A percentile compares a stretch with the other conserved stretches of the same genome.
These are phyloP conservation scores for Pangasius djambal DNA, from an alignment of 2,797 vertebrate species.

Conservation along the genomic window DNA sequence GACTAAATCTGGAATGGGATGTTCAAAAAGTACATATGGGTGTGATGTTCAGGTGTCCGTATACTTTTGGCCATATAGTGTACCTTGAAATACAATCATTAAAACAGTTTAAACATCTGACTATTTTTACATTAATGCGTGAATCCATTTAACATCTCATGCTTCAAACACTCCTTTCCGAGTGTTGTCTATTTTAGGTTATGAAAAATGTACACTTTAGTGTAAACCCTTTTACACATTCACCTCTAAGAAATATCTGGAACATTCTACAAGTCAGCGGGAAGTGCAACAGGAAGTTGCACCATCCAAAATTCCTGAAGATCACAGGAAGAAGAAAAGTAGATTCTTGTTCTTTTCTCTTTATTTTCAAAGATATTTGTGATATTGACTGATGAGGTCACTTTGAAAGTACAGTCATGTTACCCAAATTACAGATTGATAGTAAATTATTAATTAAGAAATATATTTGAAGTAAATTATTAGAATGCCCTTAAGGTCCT, in stretches of 20 bases:
- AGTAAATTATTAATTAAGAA: neutral
- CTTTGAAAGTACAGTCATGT: too few species aligned
- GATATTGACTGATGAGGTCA: too few species aligned
- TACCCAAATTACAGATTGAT: neutral
- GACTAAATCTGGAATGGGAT: too few species aligned
- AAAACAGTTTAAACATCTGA: neutral
- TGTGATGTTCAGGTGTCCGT: too few species aligned
- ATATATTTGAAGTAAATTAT: neutral
- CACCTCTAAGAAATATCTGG: neutral
- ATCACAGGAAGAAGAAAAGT: neutral
- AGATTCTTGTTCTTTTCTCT: too few species aligned
- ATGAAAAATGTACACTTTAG: neutral
- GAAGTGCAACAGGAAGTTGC: neutral
- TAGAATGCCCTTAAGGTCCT: neutral
- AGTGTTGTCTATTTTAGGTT: too few species aligned
- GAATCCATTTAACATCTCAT: neutral
- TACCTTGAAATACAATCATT: neutral
- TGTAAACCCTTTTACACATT: neutral
- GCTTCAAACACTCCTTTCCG: too few species aligned
- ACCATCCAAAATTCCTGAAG: neutral
- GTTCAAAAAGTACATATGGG: too few species aligned
- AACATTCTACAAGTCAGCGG: neutral
- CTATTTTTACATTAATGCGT: neutral
- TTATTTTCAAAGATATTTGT: too few species aligned
- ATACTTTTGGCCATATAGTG: too few species aligned